Conservation (phyloP, 2,113 vertebrate genomes). For the Candoia aspera region DNA sequence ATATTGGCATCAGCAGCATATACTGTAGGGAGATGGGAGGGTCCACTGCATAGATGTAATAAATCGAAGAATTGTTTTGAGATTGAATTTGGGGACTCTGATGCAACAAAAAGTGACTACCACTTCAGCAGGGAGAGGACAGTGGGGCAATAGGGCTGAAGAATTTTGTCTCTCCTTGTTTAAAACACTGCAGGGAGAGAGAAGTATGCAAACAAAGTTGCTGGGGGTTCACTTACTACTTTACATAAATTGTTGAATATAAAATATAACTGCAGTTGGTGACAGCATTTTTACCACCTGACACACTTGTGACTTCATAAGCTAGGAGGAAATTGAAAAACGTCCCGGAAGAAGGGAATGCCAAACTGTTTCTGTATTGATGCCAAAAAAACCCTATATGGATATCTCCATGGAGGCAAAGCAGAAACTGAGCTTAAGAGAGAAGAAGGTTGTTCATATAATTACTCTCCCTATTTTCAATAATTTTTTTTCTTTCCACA, state of each 20-base stretch:
- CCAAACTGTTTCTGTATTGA: not conserved
- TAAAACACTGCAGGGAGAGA: not conserved
- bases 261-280: not conserved
- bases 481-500: not conserved
- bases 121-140: not conserved
- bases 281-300: not conserved
- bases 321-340: not conserved
- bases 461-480: not conserved
- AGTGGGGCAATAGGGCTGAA: not conserved
- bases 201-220: not conserved
- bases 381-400: not conserved
- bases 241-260: not conserved
- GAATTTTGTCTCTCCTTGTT: not conserved
- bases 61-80: not conserved
- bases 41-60: not conserved
- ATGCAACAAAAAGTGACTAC: not conserved
- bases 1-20: not conserved
- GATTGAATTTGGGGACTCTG: not conserved
- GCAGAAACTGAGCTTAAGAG: not conserved
- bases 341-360: not conserved
- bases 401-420: not conserved
- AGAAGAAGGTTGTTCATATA: not conserved
- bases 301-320: not conserved
- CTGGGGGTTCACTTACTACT: not conserved
- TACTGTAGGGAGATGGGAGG: too few relatives aligned